Conservation (phyloP, 2,797 vertebrate genomes). For the Coranthus polyacanthus region DNA sequence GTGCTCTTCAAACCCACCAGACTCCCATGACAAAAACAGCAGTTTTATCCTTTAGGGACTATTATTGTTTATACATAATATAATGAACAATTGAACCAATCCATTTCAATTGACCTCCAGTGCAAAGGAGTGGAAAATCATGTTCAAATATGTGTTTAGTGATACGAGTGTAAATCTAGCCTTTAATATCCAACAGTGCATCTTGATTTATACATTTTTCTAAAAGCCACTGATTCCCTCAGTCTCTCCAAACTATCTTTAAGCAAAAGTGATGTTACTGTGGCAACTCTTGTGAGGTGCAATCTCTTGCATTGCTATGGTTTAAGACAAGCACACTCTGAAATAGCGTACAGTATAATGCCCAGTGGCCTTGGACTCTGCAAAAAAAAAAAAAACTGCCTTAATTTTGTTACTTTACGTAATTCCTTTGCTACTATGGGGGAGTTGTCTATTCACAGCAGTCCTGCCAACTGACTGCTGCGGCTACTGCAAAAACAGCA, state of each 20-base stretch:
- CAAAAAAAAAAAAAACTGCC: neutral
- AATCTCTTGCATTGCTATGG: slow-evolving; percentile 20
- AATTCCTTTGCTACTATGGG: slow-evolving; percentile 31
- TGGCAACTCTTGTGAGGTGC: slow-evolving; percentile 27
- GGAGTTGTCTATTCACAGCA: too few species aligned
- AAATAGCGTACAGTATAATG: slow-evolving; percentile 29
- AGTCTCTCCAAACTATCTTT: slow-evolving; percentile 8
- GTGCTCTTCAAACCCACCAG: too few species aligned
- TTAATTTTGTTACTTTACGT: slow-evolving; percentile 25
- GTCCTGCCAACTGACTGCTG: slow-evolving; percentile 9
- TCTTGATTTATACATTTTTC: neutral
- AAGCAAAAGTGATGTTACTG: slow-evolving; percentile 39
- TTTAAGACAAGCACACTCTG: slow-evolving; percentile 20
- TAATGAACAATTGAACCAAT: too few species aligned
- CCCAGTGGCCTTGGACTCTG: slow-evolving; percentile 19
- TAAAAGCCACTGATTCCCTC: slow-evolving; percentile 1
- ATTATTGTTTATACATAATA: too few species aligned
- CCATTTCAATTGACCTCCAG: too few species aligned
- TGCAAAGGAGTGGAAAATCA: too few species aligned
- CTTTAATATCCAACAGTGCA: neutral
- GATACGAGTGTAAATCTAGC: too few species aligned
- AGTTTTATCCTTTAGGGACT: too few species aligned
- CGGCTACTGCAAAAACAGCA: slow-evolving; percentile 34
- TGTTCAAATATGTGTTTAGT: too few species aligned
- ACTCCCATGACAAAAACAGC: too few species aligned